Conservation (phyloP, 2,797 vertebrate species). For the Micropoecilia bifurca region DNA sequence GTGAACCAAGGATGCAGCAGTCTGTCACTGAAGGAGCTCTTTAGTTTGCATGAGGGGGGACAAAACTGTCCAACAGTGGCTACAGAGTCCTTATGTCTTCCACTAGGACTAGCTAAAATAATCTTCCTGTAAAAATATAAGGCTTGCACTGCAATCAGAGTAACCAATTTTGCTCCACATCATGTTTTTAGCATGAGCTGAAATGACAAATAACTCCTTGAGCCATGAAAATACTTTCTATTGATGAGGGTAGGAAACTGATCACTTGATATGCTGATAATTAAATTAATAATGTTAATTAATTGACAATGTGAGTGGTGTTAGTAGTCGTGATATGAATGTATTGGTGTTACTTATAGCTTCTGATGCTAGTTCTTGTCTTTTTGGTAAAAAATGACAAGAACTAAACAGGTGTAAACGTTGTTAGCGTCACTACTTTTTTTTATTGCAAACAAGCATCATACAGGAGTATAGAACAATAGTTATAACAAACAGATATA, state of each 20-base stretch:
- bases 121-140: background rate
- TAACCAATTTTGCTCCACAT: too few species aligned
- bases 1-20: background rate
- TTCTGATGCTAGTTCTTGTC: too few species aligned
- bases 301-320: too few species aligned
- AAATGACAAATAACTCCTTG: too few species aligned
- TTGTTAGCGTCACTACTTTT: slow-evolving; percentile 86
- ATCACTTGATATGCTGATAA: background rate
- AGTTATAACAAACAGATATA: too few species aligned
- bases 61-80: background rate
- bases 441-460: too few species aligned
- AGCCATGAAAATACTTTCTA: background rate
- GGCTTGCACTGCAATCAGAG: too few species aligned
- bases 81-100: background rate
- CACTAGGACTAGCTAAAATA: background rate
- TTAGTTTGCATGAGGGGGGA: background rate
- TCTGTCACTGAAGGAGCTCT: background rate
- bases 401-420: slow-evolving; percentile 90
- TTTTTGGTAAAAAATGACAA: slow-evolving; percentile 78
- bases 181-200: too few species aligned
- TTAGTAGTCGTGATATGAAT: too few species aligned
- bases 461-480: too few species aligned
- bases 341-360: too few species aligned
- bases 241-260: background rate
- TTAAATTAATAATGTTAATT: too few species aligned